Evolutionary conservation across 2,113 vertebrate genomes (phyloP).

Genomic region (Platichthys flesus): DNA sequence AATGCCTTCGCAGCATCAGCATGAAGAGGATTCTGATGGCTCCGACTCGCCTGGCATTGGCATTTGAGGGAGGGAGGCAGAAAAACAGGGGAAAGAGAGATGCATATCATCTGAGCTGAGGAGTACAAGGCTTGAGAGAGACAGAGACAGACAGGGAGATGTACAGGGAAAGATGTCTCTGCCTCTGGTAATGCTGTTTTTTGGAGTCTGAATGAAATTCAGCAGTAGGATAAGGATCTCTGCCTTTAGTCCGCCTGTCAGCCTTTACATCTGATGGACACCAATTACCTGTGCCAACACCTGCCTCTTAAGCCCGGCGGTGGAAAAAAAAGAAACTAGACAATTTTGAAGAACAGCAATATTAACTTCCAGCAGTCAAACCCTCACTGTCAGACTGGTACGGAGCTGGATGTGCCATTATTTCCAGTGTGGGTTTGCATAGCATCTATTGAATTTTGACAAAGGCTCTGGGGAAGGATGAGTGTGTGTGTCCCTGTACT

Average conservation of each 20-base stretch:
- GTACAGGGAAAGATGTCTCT: slow-evolving; percentile 43
- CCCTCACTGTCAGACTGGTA: slow-evolving; percentile 1
- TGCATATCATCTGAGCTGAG: slow-evolving; percentile 64
- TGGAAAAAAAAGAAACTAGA: slow-evolving; percentile 6
- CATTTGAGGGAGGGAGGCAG: slow-evolving; percentile 43
- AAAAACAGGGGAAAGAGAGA: slow-evolving; percentile 47
- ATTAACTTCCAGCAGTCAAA: slow-evolving; percentile 18
- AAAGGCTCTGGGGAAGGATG: neutral
- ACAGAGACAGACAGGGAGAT: slow-evolving; percentile 30
- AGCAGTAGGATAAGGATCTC: slow-evolving; percentile 59
- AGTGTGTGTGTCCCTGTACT: neutral
- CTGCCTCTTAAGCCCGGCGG: slow-evolving; percentile 21
- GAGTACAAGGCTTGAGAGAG: slow-evolving; percentile 54
- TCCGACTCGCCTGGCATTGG: slow-evolving; percentile 43
- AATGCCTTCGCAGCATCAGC: slow-evolving; percentile 44
- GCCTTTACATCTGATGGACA: slow-evolving; percentile 34
- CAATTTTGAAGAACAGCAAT: slow-evolving; percentile 5
- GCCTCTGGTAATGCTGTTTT: slow-evolving; percentile 49
- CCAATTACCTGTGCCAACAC: slow-evolving; percentile 52
- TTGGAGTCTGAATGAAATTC: slow-evolving; percentile 46
- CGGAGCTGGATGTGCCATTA: neutral
- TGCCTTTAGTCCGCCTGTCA: slow-evolving; percentile 40
- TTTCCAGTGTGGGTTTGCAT: neutral
- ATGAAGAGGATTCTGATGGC: slow-evolving; percentile 52
- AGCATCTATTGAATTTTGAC: slow-evolving; percentile 1